Evolutionary conservation across 2,113 vertebrate species (phyloP).

Genomic region (Campylomormyrus numenius): DNA sequence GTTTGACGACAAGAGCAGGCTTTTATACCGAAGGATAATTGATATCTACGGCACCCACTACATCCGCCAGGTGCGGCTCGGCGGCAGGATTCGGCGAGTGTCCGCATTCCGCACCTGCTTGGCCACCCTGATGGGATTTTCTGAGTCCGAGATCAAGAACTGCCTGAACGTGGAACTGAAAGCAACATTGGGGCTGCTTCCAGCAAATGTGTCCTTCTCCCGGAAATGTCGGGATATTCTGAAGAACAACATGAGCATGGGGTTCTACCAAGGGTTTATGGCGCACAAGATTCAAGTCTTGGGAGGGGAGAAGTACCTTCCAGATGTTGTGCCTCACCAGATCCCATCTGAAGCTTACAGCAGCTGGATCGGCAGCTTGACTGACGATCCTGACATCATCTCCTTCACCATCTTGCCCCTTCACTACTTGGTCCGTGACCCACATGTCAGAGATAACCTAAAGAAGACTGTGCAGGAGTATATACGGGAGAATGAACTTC

Average conservation of each 20-base stretch:
- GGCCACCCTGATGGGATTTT: constrained; percentile 57
- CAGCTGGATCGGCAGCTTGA: constrained; percentile 61
- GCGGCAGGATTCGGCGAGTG: constrained; percentile 59
- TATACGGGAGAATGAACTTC: constrained; percentile 55
- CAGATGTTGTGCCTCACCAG: constrained; percentile 50
- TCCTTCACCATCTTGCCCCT: constrained; percentile 61
- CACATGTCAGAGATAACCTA: constrained; percentile 48
- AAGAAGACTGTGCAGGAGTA: constrained; percentile 44
- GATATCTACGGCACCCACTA: constrained; percentile 69
- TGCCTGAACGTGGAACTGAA: constrained; percentile 61
- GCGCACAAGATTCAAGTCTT: constrained; percentile 57
- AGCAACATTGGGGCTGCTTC: constrained; percentile 49
- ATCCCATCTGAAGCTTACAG: constrained; percentile 51
- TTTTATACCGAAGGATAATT: constrained; percentile 53
- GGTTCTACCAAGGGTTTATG: constrained; percentile 64
- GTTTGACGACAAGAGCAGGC: constrained; percentile 39
- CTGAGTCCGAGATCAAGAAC: constrained; percentile 55
- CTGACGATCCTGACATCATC: constrained; percentile 56
- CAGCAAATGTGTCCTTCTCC: constrained; percentile 49
- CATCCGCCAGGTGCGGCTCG: constrained; percentile 63
- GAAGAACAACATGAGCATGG: constrained; percentile 57
- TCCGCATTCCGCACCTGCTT: constrained; percentile 66
- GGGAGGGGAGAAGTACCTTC: constrained; percentile 60
- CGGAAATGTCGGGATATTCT: constrained; percentile 53
- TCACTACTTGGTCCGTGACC: constrained; percentile 56